Evolutionary conservation across 2,888 invertebrate genomes (phyloP), one percentile per base, ranked within the genome.

Genomic region (Bombylius discolor): DNA sequence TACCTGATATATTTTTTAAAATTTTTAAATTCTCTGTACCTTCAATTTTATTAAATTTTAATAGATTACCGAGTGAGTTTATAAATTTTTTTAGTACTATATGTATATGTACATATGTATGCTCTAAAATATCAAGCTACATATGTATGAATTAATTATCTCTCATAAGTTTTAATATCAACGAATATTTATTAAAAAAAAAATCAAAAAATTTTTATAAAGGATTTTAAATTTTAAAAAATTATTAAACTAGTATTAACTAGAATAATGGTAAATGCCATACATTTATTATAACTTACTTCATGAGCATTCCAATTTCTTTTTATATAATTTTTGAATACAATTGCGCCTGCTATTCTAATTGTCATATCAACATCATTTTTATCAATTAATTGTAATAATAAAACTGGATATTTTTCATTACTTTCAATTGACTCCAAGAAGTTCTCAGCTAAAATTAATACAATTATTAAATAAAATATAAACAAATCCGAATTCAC

Each of bases 291-390:
- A 9, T 8, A 62, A 78, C 83, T 78, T 76, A 89, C 90, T 67
- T 86, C 69, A 62, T 72, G 70, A 11, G 70, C 80, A 66, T 82
- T 82, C 99, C 99, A 99, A 74, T 98, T 95, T 54, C 95, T 79
- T 73, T 96, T 97, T 32, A 97, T 83, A 69, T 87, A 97, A 71
- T 99, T 99, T 71, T 99, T 99, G 69, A 99, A 94, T 0, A 90
- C 89, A 58, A 99, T 87, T 11, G 97, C 89, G 32, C 94, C 92
- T 7, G 94, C 89, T 46, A 94, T 81, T 61, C 95, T 78, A 56
- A 95, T 87, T 4, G 87, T 88, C 68, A 86, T 76, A 61, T 91
- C 89, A 48, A 88, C 78, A 61, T 85, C 84, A 49, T 85, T 78
- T 65, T 89, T 91, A 65, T 92, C 89, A 57, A 98, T 84, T 12